Evolutionary conservation across 2,113 vertebrate genomes (phyloP), one percentile per base, ranked within the genome.

Genomic region (Nyctereutes procyonoides): DNA sequence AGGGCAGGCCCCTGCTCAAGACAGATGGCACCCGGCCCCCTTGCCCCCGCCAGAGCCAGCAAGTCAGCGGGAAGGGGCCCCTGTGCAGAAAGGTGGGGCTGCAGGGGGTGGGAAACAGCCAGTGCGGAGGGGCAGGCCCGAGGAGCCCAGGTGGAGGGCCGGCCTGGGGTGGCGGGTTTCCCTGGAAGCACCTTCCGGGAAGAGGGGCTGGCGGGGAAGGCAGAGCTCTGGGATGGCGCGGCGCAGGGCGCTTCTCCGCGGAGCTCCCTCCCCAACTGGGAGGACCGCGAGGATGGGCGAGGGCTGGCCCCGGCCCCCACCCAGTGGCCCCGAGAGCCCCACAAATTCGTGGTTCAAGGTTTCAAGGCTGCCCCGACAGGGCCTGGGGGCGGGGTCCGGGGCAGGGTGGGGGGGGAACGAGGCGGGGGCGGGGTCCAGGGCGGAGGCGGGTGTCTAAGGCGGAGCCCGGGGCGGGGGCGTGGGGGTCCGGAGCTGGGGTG

Each of bases 51-150:
- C 16, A 1, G 65, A 17, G 65, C 56, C 30, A 53, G 30, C 22
- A 38, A 28, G 71, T 26, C 4, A 19, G 19, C 58, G 2, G 65
- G 35, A 11, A 28, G 12, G 30, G 35, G 28, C 35, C 56, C 16
- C 0, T 0, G 16, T 10, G 65, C 56, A 35, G 55, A 3, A 38
- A 8, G 2, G 20, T 16, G 48, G 30, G 0, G 4, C 0, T 4
- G 3, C 35, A 12, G 48, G 51, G 11, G 24, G 73, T 53, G 1
- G 76, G 74, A 7, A 38, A 26, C 43, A 30, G 38, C 48, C 35
- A 5, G 17, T 3, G 16, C 6, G 8, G 17, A 17, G 53, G 60
- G n/a, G 14, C 5, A 26, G n/a, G 43, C 8, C 11, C 32, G 9
- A 16, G 55, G 16, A 48, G 2, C 69, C 17, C 26, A 12, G 9